Evolutionary conservation across 2,113 vertebrate genomes (phyloP).

Genomic region (Gymnobelideus leadbeateri): DNA sequence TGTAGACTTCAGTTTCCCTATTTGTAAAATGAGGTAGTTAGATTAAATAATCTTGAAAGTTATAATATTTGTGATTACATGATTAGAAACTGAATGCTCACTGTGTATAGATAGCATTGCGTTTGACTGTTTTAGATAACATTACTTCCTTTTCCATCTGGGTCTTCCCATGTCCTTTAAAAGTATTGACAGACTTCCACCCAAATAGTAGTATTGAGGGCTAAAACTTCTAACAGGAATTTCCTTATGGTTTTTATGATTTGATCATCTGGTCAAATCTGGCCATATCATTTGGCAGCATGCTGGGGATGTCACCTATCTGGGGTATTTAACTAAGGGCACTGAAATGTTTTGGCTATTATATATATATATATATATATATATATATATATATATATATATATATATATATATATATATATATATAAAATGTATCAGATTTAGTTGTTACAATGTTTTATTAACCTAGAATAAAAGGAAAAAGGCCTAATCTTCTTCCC

Average conservation of each 20-base stretch:
- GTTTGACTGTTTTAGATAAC: not conserved
- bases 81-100: not conserved
- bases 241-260: slow-evolving; percentile 10
- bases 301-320: not conserved
- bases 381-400: slow-evolving; percentile 19
- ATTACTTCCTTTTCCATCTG: not conserved
- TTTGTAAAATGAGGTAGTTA: not conserved
- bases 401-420: slow-evolving; percentile 38
- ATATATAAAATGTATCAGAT: slow-evolving; percentile 10
- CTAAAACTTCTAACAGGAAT: slow-evolving; percentile 12
- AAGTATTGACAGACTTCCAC: not conserved
- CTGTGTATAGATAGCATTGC: not conserved
- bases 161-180: not conserved
- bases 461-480: slow-evolving; percentile 57
- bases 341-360: slow-evolving; percentile 18
- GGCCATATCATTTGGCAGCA: slow-evolving; percentile 14
- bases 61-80: slow-evolving; percentile 20
- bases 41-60: not conserved
- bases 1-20: slow-evolving; percentile 19
- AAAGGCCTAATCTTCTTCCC: not conserved
- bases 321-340: not conserved
- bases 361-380: slow-evolving; percentile 36
- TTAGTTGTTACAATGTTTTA: slow-evolving; percentile 47
- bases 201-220: slow-evolving; percentile 20
- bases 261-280: slow-evolving; percentile 43